Base-by-base conservation (phyloP, 1,140 invertebrate genomes). In the Diachasmimorpha longicaudata region DNA sequence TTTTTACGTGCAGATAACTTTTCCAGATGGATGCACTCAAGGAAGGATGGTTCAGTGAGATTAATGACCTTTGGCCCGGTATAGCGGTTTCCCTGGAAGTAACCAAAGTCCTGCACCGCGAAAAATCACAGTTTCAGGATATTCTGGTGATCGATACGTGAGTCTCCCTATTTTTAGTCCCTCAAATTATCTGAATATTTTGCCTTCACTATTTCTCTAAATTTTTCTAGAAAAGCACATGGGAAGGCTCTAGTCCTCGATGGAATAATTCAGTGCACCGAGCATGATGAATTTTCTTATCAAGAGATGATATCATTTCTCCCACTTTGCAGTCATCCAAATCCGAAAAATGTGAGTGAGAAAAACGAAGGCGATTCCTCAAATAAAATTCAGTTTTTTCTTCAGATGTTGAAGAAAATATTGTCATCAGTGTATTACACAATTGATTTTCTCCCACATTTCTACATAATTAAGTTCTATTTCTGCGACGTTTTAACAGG, bases 261-360 rank as follows among this genome's bases (percentile, higher is more conserved):
- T 90, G 97, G 97, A 48, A 96, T 98, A 6, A 98, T 99, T 81
- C 98, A 99, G 86, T 98, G 96, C 80, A 98, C 98, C 2, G 95
- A 99, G 85, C 92, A 92, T 77, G 98, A 99, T 92, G 98, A 99
- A 89, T 98, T 97, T 87, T 93, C 97, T 0, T 99, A 99, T 87
- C 98, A 99, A 89, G 98, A 99, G 91, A 99, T 99, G 97, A 96
- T 99, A 78, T 92, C 97, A 2, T 98, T 98, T 90, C 84, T 99
- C 31, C 97, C 98, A 0, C 85, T 99, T 0, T 97, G 96, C 84
- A 94, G 92, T 80, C 98, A 99, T 90, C 93, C 95, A 2, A 94
- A 95, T 85, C 98, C 98, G 0, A 92, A 95, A 87, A 96, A 95
- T 76, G 98, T 99, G 77, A 84, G 84, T 42, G 0, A 42, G 4